A percentile compares a stretch with the other conserved stretches of the same genome.
Conservation (phyloP, 2,888 invertebrate genomes). For the Biston stratarius region DNA sequence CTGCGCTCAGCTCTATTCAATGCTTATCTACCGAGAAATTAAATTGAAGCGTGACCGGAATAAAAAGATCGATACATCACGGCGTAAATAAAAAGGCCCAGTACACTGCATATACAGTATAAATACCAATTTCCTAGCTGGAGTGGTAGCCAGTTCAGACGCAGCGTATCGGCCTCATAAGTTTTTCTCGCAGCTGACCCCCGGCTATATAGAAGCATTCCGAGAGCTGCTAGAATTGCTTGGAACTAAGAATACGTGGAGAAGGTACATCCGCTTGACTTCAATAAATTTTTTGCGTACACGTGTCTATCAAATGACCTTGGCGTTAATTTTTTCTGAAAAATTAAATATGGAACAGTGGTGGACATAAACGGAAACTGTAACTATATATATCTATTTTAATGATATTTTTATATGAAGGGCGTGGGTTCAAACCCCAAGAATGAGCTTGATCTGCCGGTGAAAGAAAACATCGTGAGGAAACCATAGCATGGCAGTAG, state of each 20-base stretch:
- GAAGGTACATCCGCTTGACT: conserved; percentile 11
- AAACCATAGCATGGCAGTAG: too few species aligned
- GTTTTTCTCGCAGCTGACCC: conserved; percentile 81
- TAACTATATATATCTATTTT: too few species aligned
- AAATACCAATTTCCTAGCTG: conserved; percentile 35
- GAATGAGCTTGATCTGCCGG: too few species aligned
- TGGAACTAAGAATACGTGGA: conserved; percentile 54
- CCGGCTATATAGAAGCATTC: conserved; percentile 74
- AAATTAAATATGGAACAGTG: too few species aligned
- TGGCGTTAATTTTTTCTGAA: too few species aligned
- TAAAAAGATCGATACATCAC: conserved; percentile 18
- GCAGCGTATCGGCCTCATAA: conserved; percentile 63
- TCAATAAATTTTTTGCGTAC: too few species aligned
- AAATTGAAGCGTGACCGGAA: conserved; percentile 30
- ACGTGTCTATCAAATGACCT: too few species aligned
- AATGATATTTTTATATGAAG: too few species aligned
- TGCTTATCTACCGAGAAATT: conserved; percentile 20
- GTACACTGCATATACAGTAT: conserved; percentile 3
- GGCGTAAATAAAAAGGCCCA: conserved; percentile 1
- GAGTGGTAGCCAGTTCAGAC: conserved; percentile 33
- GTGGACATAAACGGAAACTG: too few species aligned
- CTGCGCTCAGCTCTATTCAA: conserved; percentile 7
- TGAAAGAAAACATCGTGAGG: too few species aligned
- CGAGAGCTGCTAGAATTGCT: conserved; percentile 53
- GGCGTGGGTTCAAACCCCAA: too few species aligned